Evolutionary conservation across 2,113 vertebrate genomes (phyloP).

Genomic region (Mesitornis unicolor): DNA sequence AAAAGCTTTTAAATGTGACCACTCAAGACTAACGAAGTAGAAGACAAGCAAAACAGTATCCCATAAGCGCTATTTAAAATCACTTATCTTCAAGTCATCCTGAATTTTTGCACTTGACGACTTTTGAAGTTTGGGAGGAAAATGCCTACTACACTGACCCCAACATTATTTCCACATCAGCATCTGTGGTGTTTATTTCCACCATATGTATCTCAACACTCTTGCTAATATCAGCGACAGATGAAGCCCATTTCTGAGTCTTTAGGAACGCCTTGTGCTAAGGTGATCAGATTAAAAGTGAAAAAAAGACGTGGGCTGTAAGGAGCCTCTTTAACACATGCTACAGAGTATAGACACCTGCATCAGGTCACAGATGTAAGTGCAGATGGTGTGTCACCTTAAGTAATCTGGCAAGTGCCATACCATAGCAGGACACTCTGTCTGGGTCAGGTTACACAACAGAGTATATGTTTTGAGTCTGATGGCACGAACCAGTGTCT

Average conservation of each 20-base stretch:
- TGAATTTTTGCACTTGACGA: neutral
- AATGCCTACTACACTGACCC: neutral
- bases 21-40: neutral
- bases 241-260: neutral
- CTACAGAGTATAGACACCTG: neutral
- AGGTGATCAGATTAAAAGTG: neutral
- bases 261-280: neutral
- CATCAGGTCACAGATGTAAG: neutral
- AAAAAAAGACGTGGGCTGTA: neutral
- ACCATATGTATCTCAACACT: neutral
- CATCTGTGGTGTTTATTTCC: neutral
- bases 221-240: neutral
- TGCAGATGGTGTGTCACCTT: neutral
- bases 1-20: neutral
- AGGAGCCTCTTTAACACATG: neutral
- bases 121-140: neutral
- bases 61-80: neutral
- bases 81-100: neutral
- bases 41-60: neutral
- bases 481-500: neutral
- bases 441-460: conserved; percentile 15
- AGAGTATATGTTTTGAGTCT: neutral
- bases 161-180: neutral
- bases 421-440: neutral
- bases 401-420: neutral